Conservation (phyloP, 2,113 vertebrate species). For the Campylomormyrus tamandua region DNA sequence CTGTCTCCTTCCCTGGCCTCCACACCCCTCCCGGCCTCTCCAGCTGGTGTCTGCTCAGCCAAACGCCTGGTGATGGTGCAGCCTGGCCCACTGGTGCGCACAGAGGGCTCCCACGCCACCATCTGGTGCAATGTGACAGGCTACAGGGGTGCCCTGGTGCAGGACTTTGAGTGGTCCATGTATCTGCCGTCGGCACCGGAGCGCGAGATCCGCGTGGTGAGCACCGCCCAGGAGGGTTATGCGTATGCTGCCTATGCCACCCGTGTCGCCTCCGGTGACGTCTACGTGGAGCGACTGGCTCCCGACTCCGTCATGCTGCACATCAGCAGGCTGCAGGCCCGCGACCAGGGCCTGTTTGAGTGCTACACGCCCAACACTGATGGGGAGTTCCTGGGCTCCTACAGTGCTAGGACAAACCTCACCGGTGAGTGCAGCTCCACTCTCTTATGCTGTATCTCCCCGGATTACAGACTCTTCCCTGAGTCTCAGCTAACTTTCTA, state of each 20-base stretch:
- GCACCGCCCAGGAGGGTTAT: conserved; percentile 78
- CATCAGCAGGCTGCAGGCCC: conserved; percentile 76
- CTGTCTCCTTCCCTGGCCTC: neutral
- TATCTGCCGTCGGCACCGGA: conserved; percentile 69
- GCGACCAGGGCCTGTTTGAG: conserved; percentile 72
- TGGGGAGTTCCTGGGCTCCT: conserved; percentile 62
- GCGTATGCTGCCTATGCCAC: conserved; percentile 79
- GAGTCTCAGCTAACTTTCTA: neutral
- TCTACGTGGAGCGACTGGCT: conserved; percentile 78
- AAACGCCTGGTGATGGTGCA: conserved; percentile 80
- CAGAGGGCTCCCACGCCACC: conserved; percentile 79
- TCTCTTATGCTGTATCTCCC: conserved; percentile 6
- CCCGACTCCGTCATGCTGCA: conserved; percentile 71
- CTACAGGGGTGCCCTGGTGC: conserved; percentile 67
- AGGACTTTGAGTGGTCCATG: conserved; percentile 92
- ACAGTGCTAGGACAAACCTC: conserved; percentile 76
- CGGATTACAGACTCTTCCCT: neutral
- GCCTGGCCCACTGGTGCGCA: conserved; percentile 77
- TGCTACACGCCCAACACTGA: conserved; percentile 75
- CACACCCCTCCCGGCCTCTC: neutral
- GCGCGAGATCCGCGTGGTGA: conserved; percentile 86
- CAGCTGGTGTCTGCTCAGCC: conserved; percentile 54
- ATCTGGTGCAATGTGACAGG: conserved; percentile 90
- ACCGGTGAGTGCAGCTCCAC: conserved; percentile 65
- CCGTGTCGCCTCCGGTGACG: conserved; percentile 71